Conservation (phyloP, 2,797 vertebrate genomes). For the Macrochelys suwanniensis region DNA sequence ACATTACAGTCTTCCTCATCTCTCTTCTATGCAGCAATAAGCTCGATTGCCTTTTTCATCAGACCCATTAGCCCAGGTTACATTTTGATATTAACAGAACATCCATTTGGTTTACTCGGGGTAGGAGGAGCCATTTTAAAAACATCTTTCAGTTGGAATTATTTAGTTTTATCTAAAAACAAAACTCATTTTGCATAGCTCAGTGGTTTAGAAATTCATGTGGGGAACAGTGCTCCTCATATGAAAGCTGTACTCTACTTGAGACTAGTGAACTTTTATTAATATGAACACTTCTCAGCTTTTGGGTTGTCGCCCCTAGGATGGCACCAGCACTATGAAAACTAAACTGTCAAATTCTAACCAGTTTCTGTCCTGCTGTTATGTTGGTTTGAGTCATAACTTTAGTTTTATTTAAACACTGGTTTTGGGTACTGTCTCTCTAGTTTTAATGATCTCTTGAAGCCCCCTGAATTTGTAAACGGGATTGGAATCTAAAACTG, state of each 20-base stretch:
- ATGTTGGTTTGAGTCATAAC: neutral
- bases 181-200: neutral
- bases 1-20: too few relatives aligned
- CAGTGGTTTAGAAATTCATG: neutral
- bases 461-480: neutral
- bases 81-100: neutral
- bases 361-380: neutral
- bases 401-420: neutral
- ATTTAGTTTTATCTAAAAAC: neutral
- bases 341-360: neutral
- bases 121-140: neutral
- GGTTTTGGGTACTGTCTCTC: neutral
- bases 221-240: neutral
- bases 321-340: neutral
- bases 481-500: neutral
- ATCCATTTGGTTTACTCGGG: neutral
- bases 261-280: too few relatives aligned
- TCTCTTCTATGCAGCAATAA: too few relatives aligned
- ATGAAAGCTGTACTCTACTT: neutral
- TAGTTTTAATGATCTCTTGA: neutral
- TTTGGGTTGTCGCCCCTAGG: neutral
- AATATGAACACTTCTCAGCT: neutral
- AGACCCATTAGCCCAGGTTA: neutral
- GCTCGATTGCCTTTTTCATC: too few relatives aligned
- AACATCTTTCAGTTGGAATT: neutral